These are phyloP conservation scores for Amblyopsis hoosieri DNA, from an alignment of 2,797 vertebrate species.

Conservation along the genomic window DNA sequence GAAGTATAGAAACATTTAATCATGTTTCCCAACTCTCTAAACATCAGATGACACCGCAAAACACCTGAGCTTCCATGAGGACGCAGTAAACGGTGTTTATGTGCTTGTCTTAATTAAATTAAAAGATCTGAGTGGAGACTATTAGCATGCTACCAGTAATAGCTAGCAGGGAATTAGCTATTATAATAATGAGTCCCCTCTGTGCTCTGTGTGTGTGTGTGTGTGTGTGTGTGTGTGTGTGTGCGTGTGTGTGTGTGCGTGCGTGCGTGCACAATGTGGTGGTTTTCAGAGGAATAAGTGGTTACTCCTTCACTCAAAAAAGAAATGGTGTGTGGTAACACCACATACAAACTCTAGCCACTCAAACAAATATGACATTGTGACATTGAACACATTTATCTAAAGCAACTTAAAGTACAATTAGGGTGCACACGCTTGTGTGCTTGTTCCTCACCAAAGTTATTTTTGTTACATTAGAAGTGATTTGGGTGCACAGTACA, in stretches of 20 bases:
- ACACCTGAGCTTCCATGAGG: slow-evolving; percentile 21
- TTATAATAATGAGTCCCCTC: slow-evolving; percentile 69
- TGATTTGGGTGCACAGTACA: no score
- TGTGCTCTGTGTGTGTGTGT: slow-evolving; percentile 37
- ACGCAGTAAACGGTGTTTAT: slow-evolving; percentile 56
- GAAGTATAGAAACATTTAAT: background rate
- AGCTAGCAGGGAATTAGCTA: slow-evolving; percentile 64
- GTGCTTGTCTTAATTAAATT: slow-evolving; percentile 66
- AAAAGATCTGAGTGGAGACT: slow-evolving; percentile 55
- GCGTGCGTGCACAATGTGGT: slow-evolving; percentile 11
- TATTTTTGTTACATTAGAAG: no score
- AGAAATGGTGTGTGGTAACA: slow-evolving; percentile 17
- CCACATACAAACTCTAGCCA: no score
- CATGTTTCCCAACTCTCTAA: slow-evolving; percentile 25
- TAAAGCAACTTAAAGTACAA: no score
- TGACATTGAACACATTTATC: no score
- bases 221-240: background rate
- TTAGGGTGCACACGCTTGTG: no score
- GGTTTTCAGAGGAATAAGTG: slow-evolving; percentile 1
- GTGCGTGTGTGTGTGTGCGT: no score
- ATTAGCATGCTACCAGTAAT: slow-evolving; percentile 67
- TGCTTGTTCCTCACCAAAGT: no score
- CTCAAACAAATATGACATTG: no score
- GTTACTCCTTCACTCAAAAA: slow-evolving; percentile 26
- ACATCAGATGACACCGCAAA: slow-evolving; percentile 28